phyloP scores from a whole-genome alignment of 2,113 vertebrate genomes.

The Myodes glareolus region DNA sequence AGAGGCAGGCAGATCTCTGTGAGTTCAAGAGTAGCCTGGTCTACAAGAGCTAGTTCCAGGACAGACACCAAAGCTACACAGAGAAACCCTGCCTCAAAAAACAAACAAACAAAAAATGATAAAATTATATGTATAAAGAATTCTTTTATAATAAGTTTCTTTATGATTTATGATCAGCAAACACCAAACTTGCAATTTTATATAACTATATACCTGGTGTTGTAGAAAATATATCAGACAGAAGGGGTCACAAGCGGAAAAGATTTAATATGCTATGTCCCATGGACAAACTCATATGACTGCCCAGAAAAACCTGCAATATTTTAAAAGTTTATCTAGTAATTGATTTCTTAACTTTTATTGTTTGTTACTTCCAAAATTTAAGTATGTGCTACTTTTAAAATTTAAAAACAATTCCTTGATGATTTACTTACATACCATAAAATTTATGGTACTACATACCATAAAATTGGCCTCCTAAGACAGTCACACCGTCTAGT shows the following conservation, averaged over 20 bases:
- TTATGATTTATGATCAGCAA: background rate
- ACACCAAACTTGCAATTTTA: background rate
- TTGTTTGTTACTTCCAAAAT: background rate
- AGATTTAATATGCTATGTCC: background rate
- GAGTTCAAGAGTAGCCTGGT: too few species aligned
- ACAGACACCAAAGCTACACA: too few species aligned
- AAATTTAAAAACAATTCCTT: background rate
- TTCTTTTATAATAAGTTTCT: background rate
- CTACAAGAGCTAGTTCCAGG: too few species aligned
- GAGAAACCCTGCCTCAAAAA: too few species aligned
- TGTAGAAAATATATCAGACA: background rate
- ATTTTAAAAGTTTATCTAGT: background rate
- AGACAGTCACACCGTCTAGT: slow-evolving; percentile 90
- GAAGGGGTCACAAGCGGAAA: background rate
- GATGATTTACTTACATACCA: background rate
- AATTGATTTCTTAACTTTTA: background rate
- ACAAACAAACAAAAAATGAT: background rate
- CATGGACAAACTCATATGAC: background rate
- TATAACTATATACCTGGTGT: background rate
- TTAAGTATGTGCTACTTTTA: background rate
- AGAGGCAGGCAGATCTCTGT: too few species aligned
- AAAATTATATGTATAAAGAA: background rate
- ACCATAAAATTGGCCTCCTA: slow-evolving; percentile 92
- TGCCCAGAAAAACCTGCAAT: background rate
- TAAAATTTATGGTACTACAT: slow-evolving; percentile 43